These are phyloP conservation scores for Platypus cylindrus DNA, from an alignment of 2,888 invertebrate genomes.

Conservation along the genomic window DNA sequence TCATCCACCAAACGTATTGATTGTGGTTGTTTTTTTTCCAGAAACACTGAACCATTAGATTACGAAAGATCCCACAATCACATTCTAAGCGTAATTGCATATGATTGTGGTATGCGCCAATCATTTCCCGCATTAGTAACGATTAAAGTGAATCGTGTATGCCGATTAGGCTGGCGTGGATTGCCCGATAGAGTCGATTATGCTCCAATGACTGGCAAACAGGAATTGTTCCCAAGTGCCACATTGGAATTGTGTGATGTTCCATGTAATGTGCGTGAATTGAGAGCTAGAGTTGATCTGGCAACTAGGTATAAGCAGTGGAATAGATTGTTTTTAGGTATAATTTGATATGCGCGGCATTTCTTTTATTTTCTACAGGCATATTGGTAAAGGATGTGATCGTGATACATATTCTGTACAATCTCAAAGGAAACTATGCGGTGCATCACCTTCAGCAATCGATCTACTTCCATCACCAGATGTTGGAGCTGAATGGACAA, in stretches of 20 bases:
- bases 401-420: conserved; percentile 83
- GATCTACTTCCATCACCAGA: conserved; percentile 75
- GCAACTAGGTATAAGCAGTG: conserved; percentile 29
- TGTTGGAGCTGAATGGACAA: conserved; percentile 68
- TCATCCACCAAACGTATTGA: background rate
- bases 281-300: conserved; percentile 37
- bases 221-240: conserved; percentile 70
- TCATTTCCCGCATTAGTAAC: conserved; percentile 93
- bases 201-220: conserved; percentile 68
- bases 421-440: conserved; percentile 75
- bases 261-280: conserved; percentile 41
- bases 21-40: conserved; percentile 8
- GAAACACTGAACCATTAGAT: conserved; percentile 83
- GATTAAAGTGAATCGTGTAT: conserved; percentile 50
- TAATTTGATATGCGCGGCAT: no score
- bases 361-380: conserved; percentile 36
- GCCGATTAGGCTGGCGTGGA: conserved; percentile 42
- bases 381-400: conserved; percentile 94
- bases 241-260: conserved; percentile 50
- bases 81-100: conserved; percentile 91
- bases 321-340: background rate
- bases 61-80: conserved; percentile 90
- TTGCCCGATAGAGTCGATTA: conserved; percentile 78
- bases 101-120: conserved; percentile 93
- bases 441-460: conserved; percentile 69